Conservation (phyloP, 2,113 vertebrate species). For the Grantiella picta region DNA sequence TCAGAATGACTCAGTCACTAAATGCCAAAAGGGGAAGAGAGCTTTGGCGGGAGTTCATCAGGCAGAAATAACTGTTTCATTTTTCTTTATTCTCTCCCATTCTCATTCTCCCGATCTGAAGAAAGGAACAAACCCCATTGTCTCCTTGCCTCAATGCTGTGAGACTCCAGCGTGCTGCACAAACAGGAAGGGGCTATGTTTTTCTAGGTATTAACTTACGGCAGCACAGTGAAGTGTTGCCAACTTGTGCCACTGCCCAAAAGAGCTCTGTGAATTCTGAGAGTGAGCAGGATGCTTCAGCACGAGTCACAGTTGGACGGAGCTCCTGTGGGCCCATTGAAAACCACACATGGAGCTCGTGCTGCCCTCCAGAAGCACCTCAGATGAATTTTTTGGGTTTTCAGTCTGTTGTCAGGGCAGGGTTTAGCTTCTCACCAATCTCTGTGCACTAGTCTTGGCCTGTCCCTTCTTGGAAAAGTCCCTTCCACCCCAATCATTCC, state of each 20-base stretch:
- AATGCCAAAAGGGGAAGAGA: slow-evolving; percentile 63
- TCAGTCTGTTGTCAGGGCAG: background rate
- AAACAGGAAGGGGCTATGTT: background rate
- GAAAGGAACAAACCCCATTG: background rate
- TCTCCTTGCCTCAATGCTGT: background rate
- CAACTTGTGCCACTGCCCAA: background rate
- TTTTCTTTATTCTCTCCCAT: background rate
- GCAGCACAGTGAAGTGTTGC: background rate
- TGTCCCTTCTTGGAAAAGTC: slow-evolving; percentile 6
- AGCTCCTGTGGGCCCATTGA: background rate
- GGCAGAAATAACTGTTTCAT: background rate
- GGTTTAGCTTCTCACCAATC: background rate
- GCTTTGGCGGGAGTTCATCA: slow-evolving; percentile 54
- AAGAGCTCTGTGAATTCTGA: background rate
- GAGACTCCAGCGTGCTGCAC: background rate
- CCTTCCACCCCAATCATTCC: background rate
- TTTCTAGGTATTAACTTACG: background rate
- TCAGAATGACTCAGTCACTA: slow-evolving; percentile 34
- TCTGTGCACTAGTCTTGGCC: background rate
- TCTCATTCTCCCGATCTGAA: background rate
- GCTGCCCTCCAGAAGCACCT: background rate
- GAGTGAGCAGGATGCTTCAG: background rate
- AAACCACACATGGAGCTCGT: background rate
- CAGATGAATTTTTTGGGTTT: background rate
- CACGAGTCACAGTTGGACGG: background rate